Conservation (phyloP, 2,797 vertebrate species). For the Crocidura indochinensis region DNA sequence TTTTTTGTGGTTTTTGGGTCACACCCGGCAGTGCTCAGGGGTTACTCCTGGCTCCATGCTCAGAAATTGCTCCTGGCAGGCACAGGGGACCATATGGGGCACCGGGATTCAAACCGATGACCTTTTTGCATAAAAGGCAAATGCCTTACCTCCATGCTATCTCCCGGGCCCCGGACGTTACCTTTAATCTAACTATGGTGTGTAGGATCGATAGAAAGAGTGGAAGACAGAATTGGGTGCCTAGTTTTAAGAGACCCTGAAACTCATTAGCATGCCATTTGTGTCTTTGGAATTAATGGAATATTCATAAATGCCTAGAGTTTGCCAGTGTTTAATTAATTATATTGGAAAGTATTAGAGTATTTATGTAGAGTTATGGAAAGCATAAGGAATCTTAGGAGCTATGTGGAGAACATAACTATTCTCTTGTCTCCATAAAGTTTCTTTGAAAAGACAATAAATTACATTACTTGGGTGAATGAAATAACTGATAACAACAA, state of each 20-base stretch:
- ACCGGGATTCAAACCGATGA: too few species aligned
- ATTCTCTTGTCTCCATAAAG: conserved; percentile 37
- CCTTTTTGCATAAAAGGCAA: too few species aligned
- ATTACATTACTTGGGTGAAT: conserved; percentile 12
- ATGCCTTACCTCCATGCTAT: too few species aligned
- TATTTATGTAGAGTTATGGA: background rate
- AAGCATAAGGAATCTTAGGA: background rate
- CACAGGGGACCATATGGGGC: too few species aligned
- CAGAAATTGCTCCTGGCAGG: too few species aligned
- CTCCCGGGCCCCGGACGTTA: too few species aligned
- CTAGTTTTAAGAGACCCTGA: background rate
- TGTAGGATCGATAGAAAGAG: background rate
- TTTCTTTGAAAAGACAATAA: too few species aligned
- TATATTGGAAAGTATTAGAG: background rate
- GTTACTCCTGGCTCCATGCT: too few species aligned
- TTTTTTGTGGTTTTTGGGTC: too few species aligned
- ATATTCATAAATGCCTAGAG: background rate
- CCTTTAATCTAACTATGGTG: background rate
- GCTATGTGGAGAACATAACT: conserved; percentile 31
- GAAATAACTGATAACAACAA: conserved; percentile 28
- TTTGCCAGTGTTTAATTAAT: background rate
- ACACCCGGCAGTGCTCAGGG: too few species aligned
- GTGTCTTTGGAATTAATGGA: background rate
- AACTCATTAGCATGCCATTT: background rate
- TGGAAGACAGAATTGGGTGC: background rate